Percentiles rank a stretch among this genome's conserved stretches.
Evolutionary conservation across 2,797 vertebrate species (phyloP).

Genomic region (Pseudochirops cupreus): DNA sequence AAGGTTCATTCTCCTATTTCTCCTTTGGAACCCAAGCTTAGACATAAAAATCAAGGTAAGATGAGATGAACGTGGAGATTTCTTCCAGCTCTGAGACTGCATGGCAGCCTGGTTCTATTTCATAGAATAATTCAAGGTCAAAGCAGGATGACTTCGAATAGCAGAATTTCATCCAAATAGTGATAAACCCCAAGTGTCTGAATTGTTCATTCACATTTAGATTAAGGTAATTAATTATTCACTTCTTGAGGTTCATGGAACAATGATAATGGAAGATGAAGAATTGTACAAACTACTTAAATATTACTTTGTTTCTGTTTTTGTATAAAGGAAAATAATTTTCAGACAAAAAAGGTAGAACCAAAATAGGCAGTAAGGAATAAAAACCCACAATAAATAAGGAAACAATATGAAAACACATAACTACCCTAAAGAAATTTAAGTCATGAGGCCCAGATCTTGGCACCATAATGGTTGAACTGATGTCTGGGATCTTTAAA

Average conservation of each 20-base stretch:
- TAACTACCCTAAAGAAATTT: neutral
- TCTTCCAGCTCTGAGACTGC: neutral
- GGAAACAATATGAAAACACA: neutral
- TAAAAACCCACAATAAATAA: neutral
- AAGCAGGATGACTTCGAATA: neutral
- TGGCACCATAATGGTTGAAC: neutral
- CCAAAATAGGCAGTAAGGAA: neutral
- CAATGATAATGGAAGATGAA: neutral
- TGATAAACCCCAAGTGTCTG: neutral
- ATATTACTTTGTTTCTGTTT: neutral
- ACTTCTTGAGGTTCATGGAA: neutral
- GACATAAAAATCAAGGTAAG: neutral
- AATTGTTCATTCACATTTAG: conserved; percentile 6
- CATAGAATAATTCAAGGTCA: neutral
- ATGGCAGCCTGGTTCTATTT: neutral
- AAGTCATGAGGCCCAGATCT: neutral
- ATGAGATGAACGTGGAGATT: neutral
- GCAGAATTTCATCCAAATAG: neutral
- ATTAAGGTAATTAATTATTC: neutral
- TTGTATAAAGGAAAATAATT: neutral
- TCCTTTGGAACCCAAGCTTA: neutral
- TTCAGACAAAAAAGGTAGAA: neutral
- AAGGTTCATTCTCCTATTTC: neutral
- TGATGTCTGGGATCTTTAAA: neutral
- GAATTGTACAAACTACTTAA: neutral